Evolutionary conservation across 2,888 invertebrate genomes (phyloP), one percentile per base, ranked within the genome.

Genomic region (Ophion obscuratus): DNA sequence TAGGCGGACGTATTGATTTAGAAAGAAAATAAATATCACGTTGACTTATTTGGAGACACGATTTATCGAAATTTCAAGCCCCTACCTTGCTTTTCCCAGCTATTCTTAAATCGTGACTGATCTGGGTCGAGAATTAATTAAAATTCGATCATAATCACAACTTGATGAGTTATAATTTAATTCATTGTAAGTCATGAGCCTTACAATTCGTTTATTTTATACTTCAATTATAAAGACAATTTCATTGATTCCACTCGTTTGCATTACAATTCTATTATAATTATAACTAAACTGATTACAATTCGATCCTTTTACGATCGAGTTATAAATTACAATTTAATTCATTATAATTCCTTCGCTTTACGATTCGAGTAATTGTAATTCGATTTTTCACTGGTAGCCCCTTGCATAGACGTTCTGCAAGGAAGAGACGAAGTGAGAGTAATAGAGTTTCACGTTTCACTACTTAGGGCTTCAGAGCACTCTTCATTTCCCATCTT

Each of bases 401-500:
- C 17, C 53, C 53, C 17, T 14, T 3, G 17, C 53, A 14, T 20
- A 20, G 24, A 61, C 57, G 75, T 66, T 76, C 70, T 64, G 47
- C 62, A 44, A 70, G 27, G 74, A 11, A 47, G 78, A 70, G 70
- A 71, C 83, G 79, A 40, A 76, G 71, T 76, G 64, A 73, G 80
- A 84, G 76, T 84, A 84, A 84, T 81, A 81, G 59, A 84, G 75
- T 73, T n/a, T 78, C 64, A 59, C 59, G 79, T 75, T 53, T 76
- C 61, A 66, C 71, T 80, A 66, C 80, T 81, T 57, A 76, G 73
- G 71, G 61, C 70, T 66, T 36, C 9, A 17, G 62, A 64, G 62
- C 76, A 84, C 80, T 84, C 80, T 81, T 70, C 80, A 84, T 80
- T 84, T 80, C 80, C 76, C 71, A 81, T 80, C 71, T 36, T 74